Evolutionary conservation across 37 sponge, comb jelly and placozoan species (phyloP), one percentile per base, ranked within the genome.

Genomic region (Ianthella basta): DNA sequence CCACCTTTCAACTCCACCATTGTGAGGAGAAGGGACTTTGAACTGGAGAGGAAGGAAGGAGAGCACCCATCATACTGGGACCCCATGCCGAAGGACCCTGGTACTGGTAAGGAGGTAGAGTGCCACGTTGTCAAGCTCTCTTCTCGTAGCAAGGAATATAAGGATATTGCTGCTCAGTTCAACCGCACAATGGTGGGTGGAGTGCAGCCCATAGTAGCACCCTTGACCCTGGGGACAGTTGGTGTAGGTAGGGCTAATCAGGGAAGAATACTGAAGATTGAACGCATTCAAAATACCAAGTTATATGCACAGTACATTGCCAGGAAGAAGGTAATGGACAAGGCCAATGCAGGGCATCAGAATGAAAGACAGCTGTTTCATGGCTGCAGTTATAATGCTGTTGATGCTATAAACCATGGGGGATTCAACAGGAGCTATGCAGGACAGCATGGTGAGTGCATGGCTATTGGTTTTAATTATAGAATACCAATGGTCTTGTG

Each of bases 351-450:
- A 37, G 40, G 54, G 23, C 23, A 29, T 4, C 20, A 24, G 37
- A 83, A 83, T 67, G 83, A 83, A 32, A 83, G 53, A 66, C 65
- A 53, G 64, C 67, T 83, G 6, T 83, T 64, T 38, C 83, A 83
- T 66, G 83, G 69, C 30, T 66, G 53, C 21, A 38, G 63, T 66
- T 32, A 41, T 15, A 66, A 64, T 38, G 63, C n/a, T n/a, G 15
- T 64, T 38, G 3, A 83, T 34, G 37, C 50, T 3, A 83, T 83
- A 12, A 64, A 65, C 37, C 44, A 66, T 59, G 44, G 29, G 5
- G 83, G 83, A 2, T 83, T 83, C 56, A 83, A 83, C 68, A 83
- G 83, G 55, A 66, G 40, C 39, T 83, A 39, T 67, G 35, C 66
- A 24, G 83, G 83, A 40, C 65, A 44, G 30, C 65, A 83, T 83